Percentiles rank a stretch among this genome's conserved stretches.
These are phyloP conservation scores for Epizoanthus rinbou DNA, from an alignment of 92 coral and sea anemone genomes.

Conservation along the genomic window DNA sequence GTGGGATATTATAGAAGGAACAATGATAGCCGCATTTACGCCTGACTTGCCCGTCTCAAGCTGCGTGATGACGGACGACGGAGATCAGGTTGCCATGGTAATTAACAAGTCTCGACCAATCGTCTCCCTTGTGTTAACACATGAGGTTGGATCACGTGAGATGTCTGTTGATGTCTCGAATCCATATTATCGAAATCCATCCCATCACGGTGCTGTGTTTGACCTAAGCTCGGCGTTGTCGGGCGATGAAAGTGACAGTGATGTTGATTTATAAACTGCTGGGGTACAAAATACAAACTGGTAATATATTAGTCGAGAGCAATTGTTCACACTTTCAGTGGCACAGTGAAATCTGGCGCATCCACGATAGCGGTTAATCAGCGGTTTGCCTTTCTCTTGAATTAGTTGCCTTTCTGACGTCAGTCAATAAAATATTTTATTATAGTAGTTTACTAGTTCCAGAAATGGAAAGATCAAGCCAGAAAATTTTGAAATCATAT, in stretches of 20 bases:
- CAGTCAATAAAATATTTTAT: too few species aligned
- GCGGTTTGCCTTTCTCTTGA: too few species aligned
- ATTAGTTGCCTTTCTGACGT: too few species aligned
- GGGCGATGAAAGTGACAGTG: constrained; percentile 85
- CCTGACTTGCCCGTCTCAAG: constrained; percentile 96
- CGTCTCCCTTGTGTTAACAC: constrained; percentile 88
- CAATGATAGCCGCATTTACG: constrained; percentile 85
- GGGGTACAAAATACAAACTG: neutral
- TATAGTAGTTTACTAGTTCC: too few species aligned
- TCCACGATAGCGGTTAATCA: too few species aligned
- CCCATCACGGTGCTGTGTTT: constrained; percentile 97
- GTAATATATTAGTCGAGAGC: too few species aligned
- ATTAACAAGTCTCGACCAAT: constrained; percentile 95
- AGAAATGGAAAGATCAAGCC: too few species aligned
- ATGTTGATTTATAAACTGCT: constrained; percentile 28
- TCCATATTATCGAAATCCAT: constrained; percentile 90
- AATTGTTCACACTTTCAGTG: too few species aligned
- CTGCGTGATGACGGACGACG: constrained; percentile 95
- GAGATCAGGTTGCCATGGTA: constrained; percentile 96
- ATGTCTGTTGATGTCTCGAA: constrained; percentile 95
- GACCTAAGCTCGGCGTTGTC: constrained; percentile 83
- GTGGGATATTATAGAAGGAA: constrained; percentile 86
- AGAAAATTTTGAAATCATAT: too few species aligned
- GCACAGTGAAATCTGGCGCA: too few species aligned
- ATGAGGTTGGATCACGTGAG: constrained; percentile 88